Evolutionary conservation across 2,113 vertebrate species (phyloP), one percentile per base, ranked within the genome.

Genomic region (Pteronura brasiliensis): DNA sequence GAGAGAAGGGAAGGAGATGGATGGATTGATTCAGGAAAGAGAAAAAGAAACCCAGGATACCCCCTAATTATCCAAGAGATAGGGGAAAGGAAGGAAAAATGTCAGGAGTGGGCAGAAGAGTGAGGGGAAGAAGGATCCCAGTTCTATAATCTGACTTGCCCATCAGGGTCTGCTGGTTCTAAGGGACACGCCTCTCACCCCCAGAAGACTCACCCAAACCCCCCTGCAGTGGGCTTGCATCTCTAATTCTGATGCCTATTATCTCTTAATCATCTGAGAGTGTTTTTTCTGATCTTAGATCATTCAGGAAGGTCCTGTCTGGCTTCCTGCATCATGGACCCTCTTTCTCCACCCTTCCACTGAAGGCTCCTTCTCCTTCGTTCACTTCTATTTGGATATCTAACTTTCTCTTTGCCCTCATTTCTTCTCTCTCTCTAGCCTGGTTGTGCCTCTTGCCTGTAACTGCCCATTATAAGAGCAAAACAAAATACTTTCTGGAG

Each of bases 11-110:
- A 80, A 31, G 69, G 20, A 63, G 44, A 15, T 9, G 47, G 59
- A 67, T 80, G 21, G 18, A 27, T 74, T 21, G 23, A 21, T 29
- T 96, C 29, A 36, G 36, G 80, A 96, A 90, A 72, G 49, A 86
- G 29, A 57, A 86, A 59, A 83, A 89, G 88, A 91, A 87, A 89
- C 6, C 18, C 25, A 71, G 49, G 29, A 29, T 29, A 49, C 6
- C 13, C 13, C 11, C 27, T 42, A 80, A 84, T 23, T 39, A 49
- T 18, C 10, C 17, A 36, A 49, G 79, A 84, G 47, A 81, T 3
- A 36, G 39, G 31, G 23, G 8, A 7, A 85, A 49, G 44, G 57
- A 15, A 34, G 15, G 57, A 18, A 49, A 49, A 94, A 63, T 14
- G 3, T 71, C n/a, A 27, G 20, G 36, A 23, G 7, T 61, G 21